phyloP scores from a whole-genome alignment of 2,113 vertebrate genomes.

The Sinocyclocheilus rhinocerous region DNA sequence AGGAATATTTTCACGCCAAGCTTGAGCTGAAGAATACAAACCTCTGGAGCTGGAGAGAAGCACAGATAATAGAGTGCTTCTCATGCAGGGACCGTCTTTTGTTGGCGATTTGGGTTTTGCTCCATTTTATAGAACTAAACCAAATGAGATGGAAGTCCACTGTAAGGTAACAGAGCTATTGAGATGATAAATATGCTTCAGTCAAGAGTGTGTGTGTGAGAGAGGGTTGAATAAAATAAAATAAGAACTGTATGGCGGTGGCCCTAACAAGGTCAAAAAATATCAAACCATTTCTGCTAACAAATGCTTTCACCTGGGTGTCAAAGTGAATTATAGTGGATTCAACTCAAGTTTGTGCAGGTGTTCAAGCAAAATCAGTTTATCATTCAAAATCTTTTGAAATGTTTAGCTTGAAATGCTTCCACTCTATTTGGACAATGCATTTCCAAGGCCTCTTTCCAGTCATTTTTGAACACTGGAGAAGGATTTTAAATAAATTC shows the following conservation, averaged over 20 bases:
- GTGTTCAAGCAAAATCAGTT: background rate
- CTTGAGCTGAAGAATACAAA: constrained; percentile 59
- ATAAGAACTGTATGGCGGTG: background rate
- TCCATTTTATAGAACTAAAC: constrained; percentile 21
- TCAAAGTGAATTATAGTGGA: background rate
- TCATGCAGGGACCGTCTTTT: constrained; percentile 47
- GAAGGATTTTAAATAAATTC: background rate
- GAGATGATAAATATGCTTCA: constrained; percentile 35
- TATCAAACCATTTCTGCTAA: background rate
- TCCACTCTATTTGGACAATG: background rate
- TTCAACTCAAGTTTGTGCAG: background rate
- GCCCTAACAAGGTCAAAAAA: background rate
- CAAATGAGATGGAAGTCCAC: constrained; percentile 32
- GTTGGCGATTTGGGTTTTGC: constrained; percentile 19
- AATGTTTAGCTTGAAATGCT: background rate
- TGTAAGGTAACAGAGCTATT: constrained; percentile 35
- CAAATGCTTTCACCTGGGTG: background rate
- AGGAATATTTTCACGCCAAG: constrained; percentile 64
- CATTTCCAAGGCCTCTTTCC: background rate
- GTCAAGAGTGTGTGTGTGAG: background rate
- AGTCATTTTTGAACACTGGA: background rate
- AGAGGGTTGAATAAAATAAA: background rate
- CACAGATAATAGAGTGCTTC: constrained; percentile 66
- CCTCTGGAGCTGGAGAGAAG: constrained; percentile 51
- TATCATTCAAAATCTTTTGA: background rate